Evolutionary conservation across 1,140 invertebrate genomes (phyloP).

Genomic region (Dendrolimus punctatus): DNA sequence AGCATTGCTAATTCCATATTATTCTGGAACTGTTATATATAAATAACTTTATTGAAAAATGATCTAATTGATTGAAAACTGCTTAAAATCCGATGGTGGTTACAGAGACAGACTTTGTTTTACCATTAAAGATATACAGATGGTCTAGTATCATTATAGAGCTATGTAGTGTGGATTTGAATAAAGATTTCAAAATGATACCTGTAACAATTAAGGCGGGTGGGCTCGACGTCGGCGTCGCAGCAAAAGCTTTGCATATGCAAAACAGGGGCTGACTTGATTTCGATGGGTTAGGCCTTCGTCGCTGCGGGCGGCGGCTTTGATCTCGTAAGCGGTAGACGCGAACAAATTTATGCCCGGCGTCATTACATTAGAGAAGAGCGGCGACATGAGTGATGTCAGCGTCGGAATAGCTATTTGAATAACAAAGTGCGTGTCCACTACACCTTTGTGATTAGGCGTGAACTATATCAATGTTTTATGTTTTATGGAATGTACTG

Average conservation of each 20-base stretch:
- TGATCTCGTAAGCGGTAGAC: conserved; percentile 21
- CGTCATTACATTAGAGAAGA: conserved; percentile 30
- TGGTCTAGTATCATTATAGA: too few species aligned
- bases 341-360: conserved; percentile 30
- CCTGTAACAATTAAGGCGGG: conserved; percentile 16
- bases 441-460: not conserved
- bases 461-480: conserved; percentile 4
- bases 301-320: conserved; percentile 11
- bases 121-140: too few species aligned
- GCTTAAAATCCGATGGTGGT: too few species aligned
- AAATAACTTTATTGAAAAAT: too few species aligned
- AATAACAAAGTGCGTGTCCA: conserved; percentile 23
- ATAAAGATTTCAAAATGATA: conserved; percentile 14
- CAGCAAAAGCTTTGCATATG: conserved; percentile 27
- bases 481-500: too few species aligned
- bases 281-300: not conserved
- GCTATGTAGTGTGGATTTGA: conserved; percentile 5
- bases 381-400: conserved; percentile 26
- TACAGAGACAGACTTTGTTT: too few species aligned
- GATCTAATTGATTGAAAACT: too few species aligned
- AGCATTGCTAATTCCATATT: too few species aligned
- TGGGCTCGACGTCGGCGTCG: conserved; percentile 8
- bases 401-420: conserved; percentile 24
- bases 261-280: conserved; percentile 18
- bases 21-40: too few species aligned